A percentile compares a stretch with the other conserved stretches of the same genome.
Evolutionary conservation across 1,140 invertebrate species (phyloP).

Genomic region (Phenacoccus solenopsis): DNA sequence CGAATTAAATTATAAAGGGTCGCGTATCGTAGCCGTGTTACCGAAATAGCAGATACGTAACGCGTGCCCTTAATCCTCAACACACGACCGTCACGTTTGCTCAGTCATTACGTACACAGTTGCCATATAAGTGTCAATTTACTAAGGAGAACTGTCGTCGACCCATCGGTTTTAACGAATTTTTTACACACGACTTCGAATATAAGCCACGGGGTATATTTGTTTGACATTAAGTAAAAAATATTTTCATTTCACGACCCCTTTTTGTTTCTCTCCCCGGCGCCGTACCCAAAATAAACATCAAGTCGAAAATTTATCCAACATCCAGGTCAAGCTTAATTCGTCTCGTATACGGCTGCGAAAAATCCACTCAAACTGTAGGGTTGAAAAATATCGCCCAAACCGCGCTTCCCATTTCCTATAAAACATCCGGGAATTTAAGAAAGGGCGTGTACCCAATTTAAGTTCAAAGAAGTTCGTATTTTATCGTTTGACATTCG

Average conservation of each 20-base stretch:
- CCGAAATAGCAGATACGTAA: neutral
- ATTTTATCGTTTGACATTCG: neutral
- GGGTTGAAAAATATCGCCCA: no score
- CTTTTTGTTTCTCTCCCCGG: no score
- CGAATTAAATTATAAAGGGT: neutral
- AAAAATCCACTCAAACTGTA: no score
- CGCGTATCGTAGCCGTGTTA: neutral
- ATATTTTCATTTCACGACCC: neutral
- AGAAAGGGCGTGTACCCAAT: neutral
- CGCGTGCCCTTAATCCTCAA: neutral
- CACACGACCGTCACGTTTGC: neutral
- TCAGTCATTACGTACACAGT: neutral
- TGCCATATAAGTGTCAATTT: neutral
- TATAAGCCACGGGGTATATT: no score
- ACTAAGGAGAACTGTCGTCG: neutral
- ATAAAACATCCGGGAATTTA: no score
- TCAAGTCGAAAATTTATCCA: no score
- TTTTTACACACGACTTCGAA: no score
- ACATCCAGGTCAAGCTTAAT: no score
- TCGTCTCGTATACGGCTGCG: no score
- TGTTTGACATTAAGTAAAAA: neutral
- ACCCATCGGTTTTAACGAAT: no score
- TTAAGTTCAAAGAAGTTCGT: neutral
- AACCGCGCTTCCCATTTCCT: no score
- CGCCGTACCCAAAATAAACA: no score